Evolutionary conservation across 1,140 invertebrate species (phyloP), one percentile per base, ranked within the genome.

Genomic region (Ladona fulva): DNA sequence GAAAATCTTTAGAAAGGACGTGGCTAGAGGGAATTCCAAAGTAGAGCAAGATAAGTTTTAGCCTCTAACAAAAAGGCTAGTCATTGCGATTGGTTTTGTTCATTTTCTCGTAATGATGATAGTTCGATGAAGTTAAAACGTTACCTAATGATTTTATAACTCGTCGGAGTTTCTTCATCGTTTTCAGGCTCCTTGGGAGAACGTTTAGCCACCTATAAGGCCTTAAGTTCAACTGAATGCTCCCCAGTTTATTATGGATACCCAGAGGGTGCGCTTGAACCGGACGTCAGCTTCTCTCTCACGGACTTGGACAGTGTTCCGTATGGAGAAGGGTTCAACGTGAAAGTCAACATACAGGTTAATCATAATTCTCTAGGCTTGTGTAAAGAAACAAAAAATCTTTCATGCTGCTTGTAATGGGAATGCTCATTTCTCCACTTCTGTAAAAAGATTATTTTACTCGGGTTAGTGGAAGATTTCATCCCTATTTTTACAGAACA

Each of bases 261-360:
- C 66, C 88, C 88, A 16, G 85, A 86, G 77, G 84, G 85, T 76
- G 87, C 85, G 25, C 52, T 66, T 19, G 83, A 84, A 52, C 88
- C 91, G 82, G 92, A 93, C 83, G 89, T 91, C 0, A 83, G 84
- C 78, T 92, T 93, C 82, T 89, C 91, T 81, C 84, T 93, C 73
- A 87, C 90, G 80, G 91, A 92, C 77, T 89, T 92, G 80, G 91
- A 93, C 74, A 84, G 87, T 59, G 86, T 92, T 14, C 87, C 88
- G 11, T 88, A 91, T 78, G 92, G 92, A 6, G 86, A 92, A 79
- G 87, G 88, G 14, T 92, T 93, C 82, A 87, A 88, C 80, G 88
- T 92, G 74, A 87, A 87, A 3, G 88, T 92, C 80, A 88, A 89
- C 80, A 88, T 92, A 79, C 86, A 89, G 84, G 89, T 90, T 19